Percentiles rank a stretch among this genome's conserved stretches.
These are phyloP conservation scores for Gymnorhina tibicen DNA, from an alignment of 2,113 vertebrate genomes.

Conservation along the genomic window DNA sequence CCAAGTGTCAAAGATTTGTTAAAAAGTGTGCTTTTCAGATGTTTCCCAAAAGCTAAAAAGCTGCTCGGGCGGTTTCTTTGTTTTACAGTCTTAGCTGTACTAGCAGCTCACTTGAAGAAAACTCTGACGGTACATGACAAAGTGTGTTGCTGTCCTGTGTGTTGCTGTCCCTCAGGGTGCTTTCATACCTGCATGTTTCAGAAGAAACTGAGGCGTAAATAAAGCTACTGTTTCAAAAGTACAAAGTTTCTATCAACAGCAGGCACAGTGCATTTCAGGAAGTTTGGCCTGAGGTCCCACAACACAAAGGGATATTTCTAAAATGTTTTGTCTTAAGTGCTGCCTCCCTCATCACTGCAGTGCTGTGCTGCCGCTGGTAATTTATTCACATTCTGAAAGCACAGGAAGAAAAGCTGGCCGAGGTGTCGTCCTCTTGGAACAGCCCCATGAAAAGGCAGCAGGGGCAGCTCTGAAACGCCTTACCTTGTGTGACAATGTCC, in stretches of 20 bases:
- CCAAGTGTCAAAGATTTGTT: background rate
- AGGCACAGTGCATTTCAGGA: background rate
- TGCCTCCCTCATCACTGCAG: background rate
- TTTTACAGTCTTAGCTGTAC: background rate
- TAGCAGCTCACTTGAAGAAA: background rate
- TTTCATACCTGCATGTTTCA: background rate
- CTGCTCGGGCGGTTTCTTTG: background rate
- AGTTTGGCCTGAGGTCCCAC: background rate
- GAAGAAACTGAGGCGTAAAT: background rate
- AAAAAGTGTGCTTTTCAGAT: background rate
- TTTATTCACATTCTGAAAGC: background rate
- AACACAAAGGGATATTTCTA: background rate
- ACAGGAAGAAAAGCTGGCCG: rapidly evolving
- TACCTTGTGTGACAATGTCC: background rate
- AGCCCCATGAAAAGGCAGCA: rapidly evolving
- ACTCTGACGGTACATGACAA: background rate
- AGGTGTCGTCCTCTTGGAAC: background rate
- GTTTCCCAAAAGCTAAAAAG: background rate
- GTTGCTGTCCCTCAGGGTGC: background rate
- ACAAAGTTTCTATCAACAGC: background rate
- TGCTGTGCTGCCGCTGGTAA: background rate
- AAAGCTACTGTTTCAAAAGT: background rate
- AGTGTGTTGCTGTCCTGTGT: too few relatives aligned
- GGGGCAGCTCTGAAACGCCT: background rate
- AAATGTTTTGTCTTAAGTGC: background rate